phyloP scores from a whole-genome alignment of 1,140 invertebrate genomes.

The Ostrea edulis region DNA sequence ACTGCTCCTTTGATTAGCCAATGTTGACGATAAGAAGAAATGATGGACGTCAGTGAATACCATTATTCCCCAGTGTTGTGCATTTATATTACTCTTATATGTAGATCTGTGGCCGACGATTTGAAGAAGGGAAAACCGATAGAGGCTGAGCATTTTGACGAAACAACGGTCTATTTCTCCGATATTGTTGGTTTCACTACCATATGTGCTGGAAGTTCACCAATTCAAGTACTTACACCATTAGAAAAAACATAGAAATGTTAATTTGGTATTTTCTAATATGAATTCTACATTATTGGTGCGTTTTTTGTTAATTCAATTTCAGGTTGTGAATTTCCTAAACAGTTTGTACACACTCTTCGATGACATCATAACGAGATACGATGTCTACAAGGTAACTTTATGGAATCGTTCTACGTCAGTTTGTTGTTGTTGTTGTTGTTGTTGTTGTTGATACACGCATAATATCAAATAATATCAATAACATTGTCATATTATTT shows the following conservation, averaged over 20 bases:
- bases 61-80: too few species aligned
- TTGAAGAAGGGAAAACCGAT: constrained; percentile 91
- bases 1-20: too few species aligned
- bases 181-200: constrained; percentile 91
- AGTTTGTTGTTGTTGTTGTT: too few species aligned
- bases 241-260: not conserved
- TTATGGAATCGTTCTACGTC: too few species aligned
- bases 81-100: constrained; percentile 22
- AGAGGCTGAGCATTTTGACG: constrained; percentile 91
- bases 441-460: too few species aligned
- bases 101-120: constrained; percentile 92
- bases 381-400: constrained; percentile 80
- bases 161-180: constrained; percentile 88
- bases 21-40: too few species aligned
- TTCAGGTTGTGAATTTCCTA: constrained; percentile 85
- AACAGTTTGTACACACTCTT: constrained; percentile 77
- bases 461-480: too few species aligned
- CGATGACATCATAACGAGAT: constrained; percentile 76
- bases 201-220: constrained; percentile 90
- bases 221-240: constrained; percentile 77
- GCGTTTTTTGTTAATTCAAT: constrained; percentile 83
- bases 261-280: not conserved
- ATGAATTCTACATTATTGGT: not conserved
- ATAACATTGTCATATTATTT: too few species aligned
- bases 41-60: too few species aligned